Conservation (phyloP, 2,797 vertebrate species). For the Acrossocheilus fasciatus region DNA sequence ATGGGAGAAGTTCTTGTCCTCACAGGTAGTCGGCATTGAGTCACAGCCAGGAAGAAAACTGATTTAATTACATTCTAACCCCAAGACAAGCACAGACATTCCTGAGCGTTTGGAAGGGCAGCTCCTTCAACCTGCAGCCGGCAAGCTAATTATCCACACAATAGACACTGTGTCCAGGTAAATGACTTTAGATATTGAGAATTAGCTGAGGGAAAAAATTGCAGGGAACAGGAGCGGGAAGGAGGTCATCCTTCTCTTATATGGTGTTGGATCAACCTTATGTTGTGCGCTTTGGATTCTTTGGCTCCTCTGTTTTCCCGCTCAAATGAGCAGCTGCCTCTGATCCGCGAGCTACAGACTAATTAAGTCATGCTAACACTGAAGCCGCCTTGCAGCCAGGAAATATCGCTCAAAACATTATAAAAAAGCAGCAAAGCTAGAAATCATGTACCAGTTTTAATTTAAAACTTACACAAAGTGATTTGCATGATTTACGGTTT, state of each 20-base stretch:
- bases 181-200: conserved; percentile 50
- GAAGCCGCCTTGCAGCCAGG: background rate
- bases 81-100: conserved; percentile 68
- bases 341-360: background rate
- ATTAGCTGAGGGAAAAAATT: conserved; percentile 23
- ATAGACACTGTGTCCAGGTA: conserved; percentile 58
- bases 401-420: background rate
- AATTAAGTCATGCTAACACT: background rate
- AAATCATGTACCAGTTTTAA: background rate
- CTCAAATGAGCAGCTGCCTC: conserved; percentile 22
- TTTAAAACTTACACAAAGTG: too few relatives aligned
- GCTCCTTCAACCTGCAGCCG: conserved; percentile 67
- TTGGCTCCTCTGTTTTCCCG: background rate
- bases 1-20: conserved; percentile 72
- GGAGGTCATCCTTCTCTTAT: conserved; percentile 32
- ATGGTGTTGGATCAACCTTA: conserved; percentile 20
- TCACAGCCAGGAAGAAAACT: conserved; percentile 65
- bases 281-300: background rate
- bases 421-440: background rate
- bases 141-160: conserved; percentile 67
- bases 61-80: conserved; percentile 75
- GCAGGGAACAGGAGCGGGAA: conserved; percentile 37
- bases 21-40: conserved; percentile 64
- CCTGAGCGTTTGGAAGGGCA: conserved; percentile 55
- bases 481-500: background rate